Conservation (phyloP, 2,797 vertebrate genomes). For the Poeciliopsis turneri region DNA sequence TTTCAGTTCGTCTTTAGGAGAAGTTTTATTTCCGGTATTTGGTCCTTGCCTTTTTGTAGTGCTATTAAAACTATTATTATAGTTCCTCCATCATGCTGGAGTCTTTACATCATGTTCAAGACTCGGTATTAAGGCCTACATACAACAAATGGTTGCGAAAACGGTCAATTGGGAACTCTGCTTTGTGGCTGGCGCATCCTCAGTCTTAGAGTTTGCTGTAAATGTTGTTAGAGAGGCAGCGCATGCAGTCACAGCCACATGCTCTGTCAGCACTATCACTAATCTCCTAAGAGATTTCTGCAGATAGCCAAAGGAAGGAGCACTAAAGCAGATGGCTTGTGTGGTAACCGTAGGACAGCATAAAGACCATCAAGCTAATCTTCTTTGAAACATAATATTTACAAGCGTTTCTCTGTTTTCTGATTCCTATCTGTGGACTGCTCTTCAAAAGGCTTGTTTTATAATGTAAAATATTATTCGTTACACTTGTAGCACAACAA, state of each 20-base stretch:
- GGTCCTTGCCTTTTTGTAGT: slow-evolving; percentile 9
- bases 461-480: neutral
- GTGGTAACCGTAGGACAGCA: neutral
- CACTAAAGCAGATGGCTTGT: slow-evolving; percentile 6
- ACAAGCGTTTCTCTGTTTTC: neutral
- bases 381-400: neutral
- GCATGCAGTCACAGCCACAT: neutral
- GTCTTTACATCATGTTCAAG: neutral
- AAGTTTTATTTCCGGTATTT: slow-evolving; percentile 9
- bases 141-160: neutral
- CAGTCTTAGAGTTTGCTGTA: neutral
- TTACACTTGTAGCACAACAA: neutral
- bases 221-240: neutral
- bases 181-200: neutral
- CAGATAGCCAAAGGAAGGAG: slow-evolving; percentile 1
- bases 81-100: slow-evolving; percentile 1
- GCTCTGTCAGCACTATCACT: slow-evolving; percentile 8
- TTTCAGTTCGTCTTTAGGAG: slow-evolving; percentile 23
- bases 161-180: neutral
- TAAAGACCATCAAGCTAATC: neutral
- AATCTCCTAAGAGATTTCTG: neutral
- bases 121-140: neutral
- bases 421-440: neutral
- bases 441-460: neutral
- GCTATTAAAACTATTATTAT: neutral